Conservation (phyloP, 2,888 invertebrate genomes). For the Microdon myrmicae region DNA sequence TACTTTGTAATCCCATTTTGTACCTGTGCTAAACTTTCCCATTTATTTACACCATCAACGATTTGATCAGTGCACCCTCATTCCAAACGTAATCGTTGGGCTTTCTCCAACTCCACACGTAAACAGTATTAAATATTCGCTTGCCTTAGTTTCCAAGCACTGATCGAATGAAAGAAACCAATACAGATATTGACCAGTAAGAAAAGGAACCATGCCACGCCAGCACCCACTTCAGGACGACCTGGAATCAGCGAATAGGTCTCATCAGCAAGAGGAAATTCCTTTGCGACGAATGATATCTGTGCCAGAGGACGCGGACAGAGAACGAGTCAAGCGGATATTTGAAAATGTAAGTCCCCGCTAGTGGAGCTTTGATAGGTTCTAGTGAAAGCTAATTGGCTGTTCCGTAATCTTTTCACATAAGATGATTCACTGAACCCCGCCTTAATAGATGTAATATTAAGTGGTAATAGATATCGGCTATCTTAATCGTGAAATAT, state of each 20-base stretch:
- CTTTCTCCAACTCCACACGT: too few relatives aligned
- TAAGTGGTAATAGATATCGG: too few relatives aligned
- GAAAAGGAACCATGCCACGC: slow-evolving; percentile 29
- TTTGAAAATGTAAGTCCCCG: slow-evolving; percentile 59
- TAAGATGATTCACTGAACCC: slow-evolving; percentile 24
- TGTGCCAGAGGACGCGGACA: slow-evolving; percentile 59
- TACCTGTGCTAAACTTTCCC: too few relatives aligned
- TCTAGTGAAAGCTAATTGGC: not conserved
- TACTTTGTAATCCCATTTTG: too few relatives aligned
- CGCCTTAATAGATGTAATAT: too few relatives aligned
- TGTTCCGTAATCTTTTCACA: too few relatives aligned
- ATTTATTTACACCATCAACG: too few relatives aligned
- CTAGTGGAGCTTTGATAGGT: not conserved
- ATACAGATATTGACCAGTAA: not conserved
- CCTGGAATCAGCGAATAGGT: slow-evolving; percentile 27
- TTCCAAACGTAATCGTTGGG: too few relatives aligned
- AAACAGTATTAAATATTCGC: too few relatives aligned
- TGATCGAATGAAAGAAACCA: not conserved
- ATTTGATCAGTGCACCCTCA: too few relatives aligned
- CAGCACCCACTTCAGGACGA: slow-evolving; percentile 27
- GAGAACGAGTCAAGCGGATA: slow-evolving; percentile 57
- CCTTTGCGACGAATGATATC: slow-evolving; percentile 34
- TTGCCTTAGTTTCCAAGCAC: too few relatives aligned
- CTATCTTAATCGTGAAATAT: too few relatives aligned
- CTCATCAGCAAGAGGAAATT: slow-evolving; percentile 43